Percentiles rank a stretch among this genome's conserved stretches.
Conservation (phyloP, 1,140 invertebrate species). For the Aphidius gifuensis region DNA sequence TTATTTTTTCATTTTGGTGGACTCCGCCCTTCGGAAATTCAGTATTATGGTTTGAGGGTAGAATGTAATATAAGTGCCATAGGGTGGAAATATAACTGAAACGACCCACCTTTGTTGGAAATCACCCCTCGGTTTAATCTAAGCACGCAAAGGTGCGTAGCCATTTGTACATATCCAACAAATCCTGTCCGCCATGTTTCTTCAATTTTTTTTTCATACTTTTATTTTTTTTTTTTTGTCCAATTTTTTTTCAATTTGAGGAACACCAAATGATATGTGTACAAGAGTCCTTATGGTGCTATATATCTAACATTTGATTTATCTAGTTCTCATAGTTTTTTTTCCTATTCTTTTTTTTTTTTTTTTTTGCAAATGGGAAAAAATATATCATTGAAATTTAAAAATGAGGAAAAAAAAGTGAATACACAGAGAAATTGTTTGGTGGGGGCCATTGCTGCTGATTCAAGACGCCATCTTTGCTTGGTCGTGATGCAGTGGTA, state of each 20-base stretch:
- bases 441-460: background rate
- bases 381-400: no score
- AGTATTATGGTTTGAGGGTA: constrained; percentile 5
- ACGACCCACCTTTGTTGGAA: constrained; percentile 6
- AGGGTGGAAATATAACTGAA: constrained; percentile 6
- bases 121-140: background rate
- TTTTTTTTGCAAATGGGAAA: no score
- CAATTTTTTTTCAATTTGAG: no score
- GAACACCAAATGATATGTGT: no score
- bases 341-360: background rate
- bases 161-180: constrained; percentile 5
- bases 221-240: no score
- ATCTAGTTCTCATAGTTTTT: background rate
- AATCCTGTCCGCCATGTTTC: no score
- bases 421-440: background rate
- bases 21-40: constrained; percentile 1
- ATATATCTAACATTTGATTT: background rate
- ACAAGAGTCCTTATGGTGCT: no score
- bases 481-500: constrained; percentile 9
- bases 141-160: constrained; percentile 15
- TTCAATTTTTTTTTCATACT: no score
- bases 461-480: constrained; percentile 8
- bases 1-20: constrained; percentile 2
- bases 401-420: background rate
- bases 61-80: background rate